Conservation (phyloP, 2,113 vertebrate genomes). For the Nansenia antarctica region DNA sequence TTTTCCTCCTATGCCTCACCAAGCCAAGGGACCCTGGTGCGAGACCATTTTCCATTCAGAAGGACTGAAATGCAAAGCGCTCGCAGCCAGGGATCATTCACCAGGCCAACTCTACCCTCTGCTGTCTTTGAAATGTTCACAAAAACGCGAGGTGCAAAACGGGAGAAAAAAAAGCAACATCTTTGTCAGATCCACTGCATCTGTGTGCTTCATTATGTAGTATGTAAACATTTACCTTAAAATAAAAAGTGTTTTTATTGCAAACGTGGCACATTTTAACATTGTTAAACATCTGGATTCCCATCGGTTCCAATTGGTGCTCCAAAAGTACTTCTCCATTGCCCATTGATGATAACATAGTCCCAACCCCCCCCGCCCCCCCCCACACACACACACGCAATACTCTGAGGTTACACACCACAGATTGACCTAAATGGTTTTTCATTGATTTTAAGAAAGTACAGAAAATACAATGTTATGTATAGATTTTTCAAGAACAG, state of each 20-base stretch:
- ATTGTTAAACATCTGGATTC: slow-evolving; percentile 57
- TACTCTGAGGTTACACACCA: neutral
- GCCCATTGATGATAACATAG: slow-evolving; percentile 1
- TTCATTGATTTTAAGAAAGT: neutral
- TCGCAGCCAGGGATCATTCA: slow-evolving; percentile 49
- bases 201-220: slow-evolving; percentile 74
- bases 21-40: slow-evolving; percentile 67
- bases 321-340: slow-evolving; percentile 44
- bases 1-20: slow-evolving; percentile 51
- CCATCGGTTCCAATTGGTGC: slow-evolving; percentile 52
- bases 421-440: neutral
- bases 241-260: slow-evolving; percentile 80
- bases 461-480: neutral
- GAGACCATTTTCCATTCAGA: slow-evolving; percentile 60
- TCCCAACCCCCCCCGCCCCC: too few species aligned
- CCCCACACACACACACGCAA: neutral
- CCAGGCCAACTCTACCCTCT: slow-evolving; percentile 55
- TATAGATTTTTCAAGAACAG: neutral
- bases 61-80: slow-evolving; percentile 50
- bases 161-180: slow-evolving; percentile 28
- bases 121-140: slow-evolving; percentile 60
- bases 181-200: slow-evolving; percentile 67
- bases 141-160: slow-evolving; percentile 57
- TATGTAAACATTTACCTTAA: slow-evolving; percentile 79
- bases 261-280: slow-evolving; percentile 72